phyloP scores from a whole-genome alignment of 2,888 invertebrate species.

The Incurvaria masculella region DNA sequence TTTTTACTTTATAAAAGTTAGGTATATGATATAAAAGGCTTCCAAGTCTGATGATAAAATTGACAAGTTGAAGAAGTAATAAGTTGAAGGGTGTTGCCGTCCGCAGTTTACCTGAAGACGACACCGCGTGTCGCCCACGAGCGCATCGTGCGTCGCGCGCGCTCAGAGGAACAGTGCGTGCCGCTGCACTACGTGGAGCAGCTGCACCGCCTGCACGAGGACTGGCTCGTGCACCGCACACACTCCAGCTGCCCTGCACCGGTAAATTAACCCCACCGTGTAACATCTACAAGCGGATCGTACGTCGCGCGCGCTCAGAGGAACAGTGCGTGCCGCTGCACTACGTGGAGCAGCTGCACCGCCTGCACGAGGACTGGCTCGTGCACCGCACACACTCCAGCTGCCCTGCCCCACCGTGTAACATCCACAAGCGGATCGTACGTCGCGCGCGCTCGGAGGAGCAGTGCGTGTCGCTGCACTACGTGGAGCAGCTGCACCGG shows the following conservation, averaged over 20 bases:
- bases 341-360: slow-evolving; percentile 76
- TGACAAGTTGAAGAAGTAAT: no score
- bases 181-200: slow-evolving; percentile 77
- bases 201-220: slow-evolving; percentile 73
- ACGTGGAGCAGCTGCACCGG: slow-evolving; percentile 74
- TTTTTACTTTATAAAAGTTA: no score
- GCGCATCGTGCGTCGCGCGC: slow-evolving; percentile 70
- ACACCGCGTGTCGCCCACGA: slow-evolving; percentile 64
- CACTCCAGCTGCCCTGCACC: slow-evolving; percentile 62
- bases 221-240: slow-evolving; percentile 63
- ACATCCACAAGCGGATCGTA: slow-evolving; percentile 70
- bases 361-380: slow-evolving; percentile 71
- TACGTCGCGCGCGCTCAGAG: slow-evolving; percentile 70
- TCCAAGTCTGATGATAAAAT: no score
- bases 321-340: slow-evolving; percentile 78
- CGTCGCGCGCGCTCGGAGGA: slow-evolving; percentile 77
- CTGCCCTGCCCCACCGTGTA: slow-evolving; percentile 66
- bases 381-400: slow-evolving; percentile 56
- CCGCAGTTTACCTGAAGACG: slow-evolving; percentile 64
- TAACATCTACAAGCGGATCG: slow-evolving; percentile 74
- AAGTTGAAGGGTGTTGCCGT: no score
- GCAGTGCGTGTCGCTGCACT: slow-evolving; percentile 73
- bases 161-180: slow-evolving; percentile 77
- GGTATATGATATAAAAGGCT: no score
- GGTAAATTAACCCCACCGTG: slow-evolving; percentile 65